phyloP scores from a whole-genome alignment of 2,797 vertebrate genomes.

The Euthynnus affinis region DNA sequence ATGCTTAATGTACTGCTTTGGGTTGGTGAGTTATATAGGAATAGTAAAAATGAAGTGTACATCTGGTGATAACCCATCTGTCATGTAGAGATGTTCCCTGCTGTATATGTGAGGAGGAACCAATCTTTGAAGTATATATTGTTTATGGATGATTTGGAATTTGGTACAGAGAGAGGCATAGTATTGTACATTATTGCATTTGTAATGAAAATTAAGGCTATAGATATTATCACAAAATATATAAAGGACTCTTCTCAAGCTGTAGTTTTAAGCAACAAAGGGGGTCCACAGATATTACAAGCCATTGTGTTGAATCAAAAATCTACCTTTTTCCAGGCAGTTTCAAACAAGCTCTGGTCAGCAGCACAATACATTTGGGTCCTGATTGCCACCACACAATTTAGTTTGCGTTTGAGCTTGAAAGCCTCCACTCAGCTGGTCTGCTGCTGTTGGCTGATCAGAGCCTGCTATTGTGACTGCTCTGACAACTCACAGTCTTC shows the following conservation, averaged over 20 bases:
- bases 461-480: conserved; percentile 1
- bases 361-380: background rate
- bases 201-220: too few relatives aligned
- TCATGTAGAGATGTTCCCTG: conserved; percentile 20
- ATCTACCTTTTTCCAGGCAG: background rate
- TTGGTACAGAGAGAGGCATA: background rate
- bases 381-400: too few relatives aligned
- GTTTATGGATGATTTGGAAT: background rate
- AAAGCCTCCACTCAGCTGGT: conserved; percentile 16
- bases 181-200: background rate
- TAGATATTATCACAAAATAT: too few relatives aligned
- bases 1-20: conserved; percentile 55
- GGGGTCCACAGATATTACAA: background rate
- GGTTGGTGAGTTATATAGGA: conserved; percentile 40
- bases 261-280: background rate
- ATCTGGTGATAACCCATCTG: conserved; percentile 47
- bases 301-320: background rate
- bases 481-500: background rate
- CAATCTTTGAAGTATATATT: background rate
- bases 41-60: conserved; percentile 48
- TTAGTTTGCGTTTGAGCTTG: background rate
- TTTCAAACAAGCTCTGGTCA: background rate
- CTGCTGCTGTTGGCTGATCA: conserved; percentile 11
- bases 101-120: conserved; percentile 20
- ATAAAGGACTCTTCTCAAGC: too few relatives aligned